Evolutionary conservation across 2,888 invertebrate genomes (phyloP).

Genomic region (Cabera pusaria): DNA sequence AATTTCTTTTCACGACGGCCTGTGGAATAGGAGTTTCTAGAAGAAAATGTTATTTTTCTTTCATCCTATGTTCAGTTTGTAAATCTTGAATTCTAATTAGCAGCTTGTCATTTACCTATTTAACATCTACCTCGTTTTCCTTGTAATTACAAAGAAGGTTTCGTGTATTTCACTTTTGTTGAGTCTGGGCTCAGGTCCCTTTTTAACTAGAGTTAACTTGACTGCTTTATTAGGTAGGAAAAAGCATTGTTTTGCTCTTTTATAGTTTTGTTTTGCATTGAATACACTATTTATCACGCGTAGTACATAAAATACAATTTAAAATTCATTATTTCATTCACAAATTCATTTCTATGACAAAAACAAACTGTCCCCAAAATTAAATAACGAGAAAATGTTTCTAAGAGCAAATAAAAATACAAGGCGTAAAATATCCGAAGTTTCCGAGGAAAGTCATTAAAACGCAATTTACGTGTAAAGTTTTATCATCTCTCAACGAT

Average conservation of each 20-base stretch:
- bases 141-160: neutral
- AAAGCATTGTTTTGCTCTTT: too few relatives aligned
- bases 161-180: too few relatives aligned
- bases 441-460: conserved; percentile 29
- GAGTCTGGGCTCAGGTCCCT: too few relatives aligned
- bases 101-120: neutral
- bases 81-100: conserved; percentile 12
- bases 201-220: too few relatives aligned
- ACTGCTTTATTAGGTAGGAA: too few relatives aligned
- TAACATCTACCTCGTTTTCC: neutral
- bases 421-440: conserved; percentile 22
- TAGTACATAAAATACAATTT: too few relatives aligned
- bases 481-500: conserved; percentile 32
- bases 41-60: conserved; percentile 11
- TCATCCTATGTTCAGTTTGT: conserved; percentile 1
- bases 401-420: conserved; percentile 21
- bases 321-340: too few relatives aligned
- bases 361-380: conserved; percentile 5
- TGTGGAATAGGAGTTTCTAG: conserved; percentile 18
- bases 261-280: too few relatives aligned
- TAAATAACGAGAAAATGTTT: conserved; percentile 12
- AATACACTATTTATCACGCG: too few relatives aligned
- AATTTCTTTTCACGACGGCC: conserved; percentile 20
- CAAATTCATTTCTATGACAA: conserved; percentile 4
- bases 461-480: conserved; percentile 33